These are phyloP conservation scores for Mico argentatus DNA, from an alignment of 2,797 vertebrate species.

Conservation along the genomic window DNA sequence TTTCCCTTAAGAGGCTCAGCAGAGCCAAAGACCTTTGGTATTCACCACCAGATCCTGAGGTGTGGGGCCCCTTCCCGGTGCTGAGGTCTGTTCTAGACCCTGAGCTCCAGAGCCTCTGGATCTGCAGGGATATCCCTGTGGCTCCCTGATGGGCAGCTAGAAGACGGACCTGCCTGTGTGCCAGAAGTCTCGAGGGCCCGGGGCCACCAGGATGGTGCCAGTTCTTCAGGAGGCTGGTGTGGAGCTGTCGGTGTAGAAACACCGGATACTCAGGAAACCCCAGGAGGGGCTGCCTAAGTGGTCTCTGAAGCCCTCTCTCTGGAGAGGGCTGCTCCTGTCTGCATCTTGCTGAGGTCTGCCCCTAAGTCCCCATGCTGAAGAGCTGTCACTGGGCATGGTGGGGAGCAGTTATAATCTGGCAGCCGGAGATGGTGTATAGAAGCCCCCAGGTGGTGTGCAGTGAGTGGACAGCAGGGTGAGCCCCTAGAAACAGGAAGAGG, in stretches of 20 bases:
- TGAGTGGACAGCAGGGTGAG: not conserved
- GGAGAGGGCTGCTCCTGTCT: too few species aligned
- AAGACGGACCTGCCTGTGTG: not conserved
- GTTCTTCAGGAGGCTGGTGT: not conserved
- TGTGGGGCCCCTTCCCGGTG: not conserved
- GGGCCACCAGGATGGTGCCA: not conserved
- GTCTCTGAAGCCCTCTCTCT: not conserved
- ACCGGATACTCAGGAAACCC: not conserved
- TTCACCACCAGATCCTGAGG: not conserved
- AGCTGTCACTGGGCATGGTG: not conserved
- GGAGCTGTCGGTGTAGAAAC: not conserved
- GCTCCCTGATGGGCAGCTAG: not conserved
- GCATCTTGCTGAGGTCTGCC: not conserved
- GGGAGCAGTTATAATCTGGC: not conserved
- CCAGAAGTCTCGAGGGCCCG: not conserved
- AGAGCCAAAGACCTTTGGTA: not conserved
- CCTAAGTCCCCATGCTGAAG: not conserved
- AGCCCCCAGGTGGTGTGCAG: not conserved
- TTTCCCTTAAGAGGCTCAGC: not conserved
- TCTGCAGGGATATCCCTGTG: not conserved
- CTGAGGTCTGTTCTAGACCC: not conserved
- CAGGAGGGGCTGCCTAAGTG: not conserved
- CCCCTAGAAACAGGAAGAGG: not conserved
- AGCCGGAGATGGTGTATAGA: rapidly evolving
- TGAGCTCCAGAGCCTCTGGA: not conserved